A percentile compares a stretch with the other conserved stretches of the same genome.
Conservation (phyloP, 2,113 vertebrate species). For the Pangasianodon hypophthalmus region DNA sequence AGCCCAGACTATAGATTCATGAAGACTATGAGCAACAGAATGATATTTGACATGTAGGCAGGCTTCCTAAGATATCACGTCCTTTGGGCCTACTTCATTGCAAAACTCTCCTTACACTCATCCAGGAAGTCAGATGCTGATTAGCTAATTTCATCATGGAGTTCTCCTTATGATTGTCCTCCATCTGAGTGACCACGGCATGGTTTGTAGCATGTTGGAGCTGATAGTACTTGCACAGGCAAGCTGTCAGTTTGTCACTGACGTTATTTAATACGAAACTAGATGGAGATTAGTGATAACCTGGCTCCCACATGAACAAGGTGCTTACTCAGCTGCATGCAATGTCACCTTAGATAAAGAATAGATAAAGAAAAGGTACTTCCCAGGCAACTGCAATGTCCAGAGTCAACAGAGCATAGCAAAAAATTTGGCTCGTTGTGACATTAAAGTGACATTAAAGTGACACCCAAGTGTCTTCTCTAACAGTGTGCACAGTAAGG, state of each 20-base stretch:
- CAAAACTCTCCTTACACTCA: neutral
- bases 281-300: slow-evolving; percentile 39
- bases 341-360: slow-evolving; percentile 24
- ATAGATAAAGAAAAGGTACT: slow-evolving; percentile 42
- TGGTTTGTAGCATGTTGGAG: neutral
- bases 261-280: slow-evolving; percentile 25
- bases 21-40: neutral
- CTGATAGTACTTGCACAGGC: neutral
- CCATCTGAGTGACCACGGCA: neutral
- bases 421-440: neutral
- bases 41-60: neutral
- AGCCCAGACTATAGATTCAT: neutral
- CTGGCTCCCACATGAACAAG: slow-evolving; percentile 15
- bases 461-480: slow-evolving; percentile 14
- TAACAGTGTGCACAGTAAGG: neutral
- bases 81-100: neutral
- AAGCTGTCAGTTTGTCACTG: slow-evolving; percentile 31
- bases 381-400: slow-evolving; percentile 18
- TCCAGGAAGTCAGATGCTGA: slow-evolving; percentile 18
- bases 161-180: neutral
- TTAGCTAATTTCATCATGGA: neutral
- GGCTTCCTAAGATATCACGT: neutral
- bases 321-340: slow-evolving; percentile 32
- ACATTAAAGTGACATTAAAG: neutral
- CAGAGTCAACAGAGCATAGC: slow-evolving; percentile 26